phyloP scores from a whole-genome alignment of 2,797 vertebrate species.

The Perodicticus potto region DNA sequence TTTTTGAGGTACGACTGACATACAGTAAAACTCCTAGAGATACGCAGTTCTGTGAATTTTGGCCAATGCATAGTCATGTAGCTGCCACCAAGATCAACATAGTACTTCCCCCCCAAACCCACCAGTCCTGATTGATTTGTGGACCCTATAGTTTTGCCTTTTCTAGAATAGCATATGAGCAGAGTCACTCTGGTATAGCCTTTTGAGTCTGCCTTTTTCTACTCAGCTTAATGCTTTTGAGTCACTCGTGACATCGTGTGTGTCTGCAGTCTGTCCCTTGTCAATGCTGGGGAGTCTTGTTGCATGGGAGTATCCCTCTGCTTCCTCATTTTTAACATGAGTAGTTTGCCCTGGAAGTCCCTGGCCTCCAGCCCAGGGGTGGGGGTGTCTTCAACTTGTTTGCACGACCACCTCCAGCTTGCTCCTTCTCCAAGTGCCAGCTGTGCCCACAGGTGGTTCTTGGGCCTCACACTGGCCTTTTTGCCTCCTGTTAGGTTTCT shows the following conservation, averaged over 20 bases:
- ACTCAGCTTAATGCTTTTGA: background rate
- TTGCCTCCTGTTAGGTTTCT: background rate
- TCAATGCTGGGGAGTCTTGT: accelerated
- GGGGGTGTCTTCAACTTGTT: background rate
- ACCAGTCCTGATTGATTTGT: background rate
- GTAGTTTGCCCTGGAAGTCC: background rate
- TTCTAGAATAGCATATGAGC: background rate
- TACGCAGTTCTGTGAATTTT: background rate
- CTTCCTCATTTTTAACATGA: conserved; percentile 4
- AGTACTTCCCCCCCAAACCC: background rate
- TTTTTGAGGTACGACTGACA: background rate
- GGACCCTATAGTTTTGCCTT: background rate
- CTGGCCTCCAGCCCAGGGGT: background rate
- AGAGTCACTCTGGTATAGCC: background rate
- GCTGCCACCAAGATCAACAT: background rate
- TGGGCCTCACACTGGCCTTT: background rate
- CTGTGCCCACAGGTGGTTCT: background rate
- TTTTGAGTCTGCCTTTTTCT: background rate
- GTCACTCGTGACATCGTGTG: background rate
- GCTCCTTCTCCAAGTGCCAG: background rate
- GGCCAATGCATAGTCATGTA: background rate
- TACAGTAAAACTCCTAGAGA: background rate
- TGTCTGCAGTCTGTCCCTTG: background rate
- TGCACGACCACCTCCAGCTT: background rate
- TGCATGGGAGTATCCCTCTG: background rate